Evolutionary conservation across 1,140 invertebrate genomes (phyloP), one percentile per base, ranked within the genome.

Genomic region (Gryon sp.): DNA sequence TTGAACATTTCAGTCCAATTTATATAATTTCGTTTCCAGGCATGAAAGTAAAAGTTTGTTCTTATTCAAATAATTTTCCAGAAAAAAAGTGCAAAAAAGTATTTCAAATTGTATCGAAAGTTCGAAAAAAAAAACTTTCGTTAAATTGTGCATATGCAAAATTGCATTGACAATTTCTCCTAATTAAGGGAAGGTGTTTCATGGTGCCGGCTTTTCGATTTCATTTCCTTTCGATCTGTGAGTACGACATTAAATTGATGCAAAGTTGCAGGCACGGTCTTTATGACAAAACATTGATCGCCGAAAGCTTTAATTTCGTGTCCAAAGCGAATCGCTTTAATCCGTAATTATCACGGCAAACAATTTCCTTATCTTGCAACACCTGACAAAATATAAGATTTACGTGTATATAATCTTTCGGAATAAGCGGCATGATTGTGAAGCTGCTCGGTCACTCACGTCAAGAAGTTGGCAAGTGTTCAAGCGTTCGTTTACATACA

Each of bases 391-490:
- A 70, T 70, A 70, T 72, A 45, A 22, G 53, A 77, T 77, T 72
- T 66, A 65, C 74, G 57, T 46, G 65, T 57, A 43, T 76, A 76
- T 70, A 69, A 65, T 70, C 59, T 70, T 76, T 76, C 48, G 34
- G 41, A 53, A 57, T 63, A 65, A 69, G 34, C 63, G 46, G 57
- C 30, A 40, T 52, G 28, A 48, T 36, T 15, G 38, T 24, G 43
- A 22, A 50, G 46, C 40, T 24, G 30, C 38, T 59, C 74, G 74
- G 74, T 76, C 75, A 72, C 68, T 77, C 75, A 55, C 75, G 52
- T 77, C 66, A 77, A 82, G 59, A 66, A 80, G 76, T 78, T 84
- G 82, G 79, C 82, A 83, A 77, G 53, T 41, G 70, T 82, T 85
- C 83, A 85, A 83, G 76, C 68, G 79, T 80, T 82, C 79, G 75